phyloP scores from a whole-genome alignment of 64 coral and sea anemone species.

The Porites australiensis region DNA sequence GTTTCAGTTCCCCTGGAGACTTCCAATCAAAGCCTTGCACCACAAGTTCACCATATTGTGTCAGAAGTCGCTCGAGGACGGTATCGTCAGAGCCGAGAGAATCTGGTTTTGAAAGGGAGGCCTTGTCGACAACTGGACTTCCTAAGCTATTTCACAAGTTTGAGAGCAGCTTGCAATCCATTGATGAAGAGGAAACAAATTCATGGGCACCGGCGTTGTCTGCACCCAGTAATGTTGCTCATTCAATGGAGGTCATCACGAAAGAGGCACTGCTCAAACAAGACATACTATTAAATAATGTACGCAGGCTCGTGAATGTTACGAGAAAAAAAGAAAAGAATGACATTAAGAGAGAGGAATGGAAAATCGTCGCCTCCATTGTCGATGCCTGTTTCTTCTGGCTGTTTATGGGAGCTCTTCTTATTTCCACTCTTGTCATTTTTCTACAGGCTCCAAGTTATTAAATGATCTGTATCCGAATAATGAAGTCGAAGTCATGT shows the following conservation, averaged over 20 bases:
- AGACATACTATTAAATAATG: conserved; percentile 56
- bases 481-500: not conserved
- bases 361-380: conserved; percentile 82
- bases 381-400: conserved; percentile 86
- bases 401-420: conserved; percentile 66
- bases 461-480: not conserved
- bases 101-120: not conserved
- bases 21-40: not conserved
- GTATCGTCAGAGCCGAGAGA: not conserved
- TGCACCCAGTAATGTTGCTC: not conserved
- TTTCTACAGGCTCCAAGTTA: conserved; percentile 82
- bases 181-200: not conserved
- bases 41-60: not conserved
- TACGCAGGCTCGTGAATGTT: conserved; percentile 54
- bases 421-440: conserved; percentile 74
- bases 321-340: conserved; percentile 58
- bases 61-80: not conserved
- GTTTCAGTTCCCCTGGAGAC: not conserved
- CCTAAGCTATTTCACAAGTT: not conserved
- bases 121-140: not conserved
- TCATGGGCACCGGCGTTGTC: not conserved
- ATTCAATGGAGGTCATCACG: not conserved
- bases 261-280: conserved; percentile 34
- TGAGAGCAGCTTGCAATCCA: conserved; percentile 24
- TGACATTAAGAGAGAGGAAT: conserved; percentile 81